A percentile compares a stretch with the other conserved stretches of the same genome.
phyloP scores from a whole-genome alignment of 2,113 vertebrate genomes.

The Lonchura striata region DNA sequence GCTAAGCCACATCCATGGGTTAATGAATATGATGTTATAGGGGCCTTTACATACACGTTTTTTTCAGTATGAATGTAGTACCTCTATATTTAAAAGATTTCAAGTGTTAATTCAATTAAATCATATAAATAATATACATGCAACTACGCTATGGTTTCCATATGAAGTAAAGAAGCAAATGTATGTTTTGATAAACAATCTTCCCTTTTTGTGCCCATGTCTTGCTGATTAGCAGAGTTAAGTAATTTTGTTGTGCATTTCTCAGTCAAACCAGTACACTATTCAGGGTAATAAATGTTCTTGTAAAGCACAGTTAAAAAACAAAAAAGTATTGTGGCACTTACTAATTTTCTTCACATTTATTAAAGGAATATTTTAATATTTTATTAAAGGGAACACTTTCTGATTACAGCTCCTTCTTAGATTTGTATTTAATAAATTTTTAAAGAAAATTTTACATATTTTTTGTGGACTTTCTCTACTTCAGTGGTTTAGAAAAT shows the following conservation, averaged over 20 bases:
- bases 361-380: neutral
- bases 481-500: neutral
- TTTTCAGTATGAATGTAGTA: neutral
- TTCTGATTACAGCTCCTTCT: neutral
- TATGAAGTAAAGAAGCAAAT: neutral
- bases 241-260: neutral
- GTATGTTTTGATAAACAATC: neutral
- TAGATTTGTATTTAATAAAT: neutral
- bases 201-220: neutral
- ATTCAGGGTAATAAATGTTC: neutral
- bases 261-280: neutral
- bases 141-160: neutral
- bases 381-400: neutral
- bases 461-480: too few relatives aligned
- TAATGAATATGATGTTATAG: neutral
- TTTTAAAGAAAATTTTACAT: neutral
- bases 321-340: neutral
- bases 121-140: neutral
- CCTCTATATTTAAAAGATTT: neutral
- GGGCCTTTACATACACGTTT: neutral
- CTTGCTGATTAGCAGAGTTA: neutral
- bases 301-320: neutral
- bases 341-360: neutral
- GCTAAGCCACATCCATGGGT: neutral
- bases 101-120: neutral